Percentiles rank a stretch among this genome's conserved stretches.
These are phyloP conservation scores for Holothuria scabra DNA, from an alignment of 53 echinoderm and acorn worm genomes.

Conservation along the genomic window DNA sequence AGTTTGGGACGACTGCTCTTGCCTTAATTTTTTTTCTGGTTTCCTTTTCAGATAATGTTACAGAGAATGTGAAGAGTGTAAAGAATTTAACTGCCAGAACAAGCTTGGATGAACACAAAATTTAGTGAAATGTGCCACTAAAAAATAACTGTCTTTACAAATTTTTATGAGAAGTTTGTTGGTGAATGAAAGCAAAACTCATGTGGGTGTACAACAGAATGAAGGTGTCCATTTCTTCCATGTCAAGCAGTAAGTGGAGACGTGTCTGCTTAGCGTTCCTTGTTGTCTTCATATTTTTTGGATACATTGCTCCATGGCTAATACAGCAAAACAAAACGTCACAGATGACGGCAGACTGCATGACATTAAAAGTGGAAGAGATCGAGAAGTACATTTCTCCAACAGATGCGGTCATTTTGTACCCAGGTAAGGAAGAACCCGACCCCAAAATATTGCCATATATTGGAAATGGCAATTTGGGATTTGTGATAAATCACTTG, in stretches of 20 bases:
- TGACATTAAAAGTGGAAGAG: constrained; percentile 74
- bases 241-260: constrained; percentile 67
- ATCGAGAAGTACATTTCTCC: constrained; percentile 55
- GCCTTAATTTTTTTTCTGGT: too few species aligned
- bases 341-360: constrained; percentile 83
- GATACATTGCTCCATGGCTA: constrained; percentile 89
- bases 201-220: constrained; percentile 70
- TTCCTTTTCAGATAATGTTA: too few species aligned
- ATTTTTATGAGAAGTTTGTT: too few species aligned
- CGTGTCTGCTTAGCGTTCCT: constrained; percentile 63
- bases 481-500: constrained; percentile 68
- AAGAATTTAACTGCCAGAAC: too few species aligned
- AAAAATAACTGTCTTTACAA: too few species aligned
- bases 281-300: constrained; percentile 69
- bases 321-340: constrained; percentile 87
- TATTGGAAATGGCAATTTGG: constrained; percentile 89
- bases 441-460: constrained; percentile 69
- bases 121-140: too few species aligned
- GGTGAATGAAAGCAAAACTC: not conserved
- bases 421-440: constrained; percentile 53
- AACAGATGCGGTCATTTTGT: constrained; percentile 64
- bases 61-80: too few species aligned
- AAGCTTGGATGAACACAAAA: too few species aligned
- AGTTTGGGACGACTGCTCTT: too few species aligned
- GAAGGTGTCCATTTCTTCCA: constrained; percentile 56